Conservation (phyloP, 1,140 invertebrate species). For the Babylonia areolata region DNA sequence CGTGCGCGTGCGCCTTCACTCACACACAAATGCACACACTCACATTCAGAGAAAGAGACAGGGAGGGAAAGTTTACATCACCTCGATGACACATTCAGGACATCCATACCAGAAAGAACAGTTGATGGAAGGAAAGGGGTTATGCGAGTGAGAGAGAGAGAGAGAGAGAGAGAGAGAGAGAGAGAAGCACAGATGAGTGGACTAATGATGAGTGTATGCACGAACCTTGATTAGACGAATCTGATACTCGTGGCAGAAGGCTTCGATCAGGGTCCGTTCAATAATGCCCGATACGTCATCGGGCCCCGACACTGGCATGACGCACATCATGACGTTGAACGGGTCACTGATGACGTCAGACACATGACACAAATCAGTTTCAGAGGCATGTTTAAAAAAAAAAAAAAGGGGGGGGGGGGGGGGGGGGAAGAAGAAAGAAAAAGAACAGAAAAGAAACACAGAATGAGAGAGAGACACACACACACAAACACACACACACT, state of each 20-base stretch:
- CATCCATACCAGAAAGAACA: too few relatives aligned
- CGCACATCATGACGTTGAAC: slow-evolving; percentile 52
- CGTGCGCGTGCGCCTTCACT: too few relatives aligned
- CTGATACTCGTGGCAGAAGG: slow-evolving; percentile 69
- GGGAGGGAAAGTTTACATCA: background rate
- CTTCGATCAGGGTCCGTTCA: slow-evolving; percentile 67
- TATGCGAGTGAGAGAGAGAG: slow-evolving; percentile 7
- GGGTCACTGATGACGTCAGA: slow-evolving; percentile 46
- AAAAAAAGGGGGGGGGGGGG: too few relatives aligned
- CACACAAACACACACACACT: too few relatives aligned
- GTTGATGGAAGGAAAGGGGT: too few relatives aligned
- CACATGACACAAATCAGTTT: background rate
- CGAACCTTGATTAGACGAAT: slow-evolving; percentile 65
- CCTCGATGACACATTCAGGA: too few relatives aligned
- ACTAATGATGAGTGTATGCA: too few relatives aligned
- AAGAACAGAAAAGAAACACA: too few relatives aligned
- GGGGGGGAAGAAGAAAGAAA: too few relatives aligned
- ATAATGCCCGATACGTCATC: slow-evolving; percentile 56
- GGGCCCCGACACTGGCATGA: slow-evolving; percentile 46
- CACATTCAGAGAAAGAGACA: background rate
- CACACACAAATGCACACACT: background rate
- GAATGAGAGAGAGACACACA: too few relatives aligned
- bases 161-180: slow-evolving; percentile 8
- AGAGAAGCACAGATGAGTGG: too few relatives aligned
- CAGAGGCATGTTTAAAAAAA: too few relatives aligned